Percentiles rank a stretch among this genome's conserved stretches.
Evolutionary conservation across 2,797 vertebrate genomes (phyloP).

Genomic region (Merluccius polli): DNA sequence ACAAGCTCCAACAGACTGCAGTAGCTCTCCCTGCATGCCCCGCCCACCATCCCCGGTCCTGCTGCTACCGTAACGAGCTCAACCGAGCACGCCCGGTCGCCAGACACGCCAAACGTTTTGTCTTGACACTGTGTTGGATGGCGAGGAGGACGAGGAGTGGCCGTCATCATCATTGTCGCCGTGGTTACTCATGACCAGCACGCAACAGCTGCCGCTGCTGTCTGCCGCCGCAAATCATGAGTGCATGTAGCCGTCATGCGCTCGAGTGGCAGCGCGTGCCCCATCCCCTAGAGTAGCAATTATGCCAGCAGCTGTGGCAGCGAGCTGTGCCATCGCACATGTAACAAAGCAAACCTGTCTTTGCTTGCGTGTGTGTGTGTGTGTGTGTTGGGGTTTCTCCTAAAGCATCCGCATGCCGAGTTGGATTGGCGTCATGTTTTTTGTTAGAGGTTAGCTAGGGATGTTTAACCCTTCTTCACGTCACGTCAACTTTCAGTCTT

Average conservation of each 20-base stretch:
- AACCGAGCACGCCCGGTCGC: conserved; percentile 30
- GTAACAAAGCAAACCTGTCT: conserved; percentile 40
- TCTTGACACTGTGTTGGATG: not conserved
- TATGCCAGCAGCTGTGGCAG: conserved; percentile 22
- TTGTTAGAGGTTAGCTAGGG: conserved; percentile 30
- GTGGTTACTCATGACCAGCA: not conserved
- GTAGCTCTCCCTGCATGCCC: conserved; percentile 38
- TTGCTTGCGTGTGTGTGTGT: conserved; percentile 13
- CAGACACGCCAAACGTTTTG: not conserved
- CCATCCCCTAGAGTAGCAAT: conserved; percentile 17
- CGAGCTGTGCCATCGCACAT: conserved; percentile 25
- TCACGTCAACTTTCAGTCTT: conserved; percentile 81
- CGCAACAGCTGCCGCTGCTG: conserved; percentile 3
- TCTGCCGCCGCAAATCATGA: conserved; percentile 32
- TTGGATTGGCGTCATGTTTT: conserved; percentile 47
- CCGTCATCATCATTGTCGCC: not conserved
- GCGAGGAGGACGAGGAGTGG: not conserved
- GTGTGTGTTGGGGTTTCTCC: conserved; percentile 22
- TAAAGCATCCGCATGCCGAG: conserved; percentile 67
- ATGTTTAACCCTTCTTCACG: conserved; percentile 70
- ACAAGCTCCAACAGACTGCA: not conserved
- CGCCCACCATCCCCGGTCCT: not conserved
- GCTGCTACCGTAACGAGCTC: conserved; percentile 14
- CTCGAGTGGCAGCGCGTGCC: not conserved
- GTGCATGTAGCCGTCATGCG: conserved; percentile 30